These are phyloP conservation scores for Drosophila nebulosa DNA, from an alignment of 1,140 invertebrate species.

Conservation along the genomic window DNA sequence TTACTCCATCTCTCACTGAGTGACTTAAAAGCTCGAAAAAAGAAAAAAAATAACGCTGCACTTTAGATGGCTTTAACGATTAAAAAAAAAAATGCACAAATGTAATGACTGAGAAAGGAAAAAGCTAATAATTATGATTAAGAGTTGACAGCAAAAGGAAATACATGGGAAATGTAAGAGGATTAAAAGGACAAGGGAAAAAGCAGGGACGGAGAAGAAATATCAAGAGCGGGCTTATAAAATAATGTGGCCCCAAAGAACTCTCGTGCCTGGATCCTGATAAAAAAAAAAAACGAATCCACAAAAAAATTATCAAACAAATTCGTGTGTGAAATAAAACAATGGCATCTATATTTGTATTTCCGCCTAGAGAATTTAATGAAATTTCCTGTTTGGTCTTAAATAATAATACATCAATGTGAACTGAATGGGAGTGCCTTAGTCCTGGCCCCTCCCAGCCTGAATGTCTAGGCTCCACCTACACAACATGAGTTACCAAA, in stretches of 20 bases:
- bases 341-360: background rate
- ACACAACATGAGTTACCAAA: background rate
- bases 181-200: background rate
- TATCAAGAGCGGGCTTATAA: no score
- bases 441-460: slow-evolving; percentile 24
- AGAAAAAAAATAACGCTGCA: background rate
- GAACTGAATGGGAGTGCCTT: background rate
- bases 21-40: background rate
- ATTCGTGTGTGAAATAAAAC: no score
- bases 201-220: no score
- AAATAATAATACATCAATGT: background rate
- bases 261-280: no score
- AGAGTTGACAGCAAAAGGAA: background rate
- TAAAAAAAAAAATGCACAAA: background rate
- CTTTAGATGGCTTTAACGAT: background rate
- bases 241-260: no score
- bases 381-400: background rate
- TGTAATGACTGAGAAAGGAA: background rate
- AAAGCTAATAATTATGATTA: background rate
- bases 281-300: no score
- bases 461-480: slow-evolving; percentile 24
- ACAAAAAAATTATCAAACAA: no score
- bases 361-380: background rate
- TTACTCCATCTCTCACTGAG: background rate
- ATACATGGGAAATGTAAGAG: background rate